These are phyloP conservation scores for Hypsopygia costalis DNA, from an alignment of 2,888 invertebrate species.

Conservation along the genomic window DNA sequence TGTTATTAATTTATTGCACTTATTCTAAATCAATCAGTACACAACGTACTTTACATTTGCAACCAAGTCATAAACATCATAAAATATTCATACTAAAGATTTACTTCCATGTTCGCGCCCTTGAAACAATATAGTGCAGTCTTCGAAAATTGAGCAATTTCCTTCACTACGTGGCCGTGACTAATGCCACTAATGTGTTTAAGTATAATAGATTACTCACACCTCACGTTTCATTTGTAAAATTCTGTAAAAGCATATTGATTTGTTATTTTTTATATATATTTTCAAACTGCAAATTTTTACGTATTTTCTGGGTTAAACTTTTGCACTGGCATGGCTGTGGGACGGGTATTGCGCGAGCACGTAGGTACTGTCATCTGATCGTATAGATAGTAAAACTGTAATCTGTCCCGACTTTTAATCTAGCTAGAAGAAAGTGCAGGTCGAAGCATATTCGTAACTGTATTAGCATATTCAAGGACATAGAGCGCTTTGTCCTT, in stretches of 20 bases:
- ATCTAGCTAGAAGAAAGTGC: background rate
- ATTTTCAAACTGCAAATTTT: too few species aligned
- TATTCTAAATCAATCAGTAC: too few species aligned
- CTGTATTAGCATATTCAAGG: too few species aligned
- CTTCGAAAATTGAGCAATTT: slow-evolving; percentile 6
- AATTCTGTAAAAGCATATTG: background rate
- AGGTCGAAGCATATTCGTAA: background rate
- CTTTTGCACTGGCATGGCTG: too few species aligned
- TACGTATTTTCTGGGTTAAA: too few species aligned
- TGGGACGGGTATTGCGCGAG: too few species aligned
- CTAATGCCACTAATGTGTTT: slow-evolving; percentile 11
- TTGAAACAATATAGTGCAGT: slow-evolving; percentile 2
- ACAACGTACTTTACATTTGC: too few species aligned
- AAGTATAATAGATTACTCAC: slow-evolving; percentile 5
- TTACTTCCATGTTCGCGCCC: slow-evolving; percentile 10
- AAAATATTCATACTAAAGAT: background rate
- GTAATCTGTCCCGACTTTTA: background rate
- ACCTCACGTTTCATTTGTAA: slow-evolving; percentile 13
- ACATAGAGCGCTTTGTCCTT: background rate
- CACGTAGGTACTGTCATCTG: too few species aligned
- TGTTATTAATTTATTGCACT: too few species aligned
- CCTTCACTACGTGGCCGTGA: slow-evolving; percentile 5
- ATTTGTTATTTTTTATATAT: too few species aligned
- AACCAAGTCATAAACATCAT: too few species aligned
- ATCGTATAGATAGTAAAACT: too few species aligned